Conservation (phyloP, 2,888 invertebrate genomes). For the Rutpela maculata region DNA sequence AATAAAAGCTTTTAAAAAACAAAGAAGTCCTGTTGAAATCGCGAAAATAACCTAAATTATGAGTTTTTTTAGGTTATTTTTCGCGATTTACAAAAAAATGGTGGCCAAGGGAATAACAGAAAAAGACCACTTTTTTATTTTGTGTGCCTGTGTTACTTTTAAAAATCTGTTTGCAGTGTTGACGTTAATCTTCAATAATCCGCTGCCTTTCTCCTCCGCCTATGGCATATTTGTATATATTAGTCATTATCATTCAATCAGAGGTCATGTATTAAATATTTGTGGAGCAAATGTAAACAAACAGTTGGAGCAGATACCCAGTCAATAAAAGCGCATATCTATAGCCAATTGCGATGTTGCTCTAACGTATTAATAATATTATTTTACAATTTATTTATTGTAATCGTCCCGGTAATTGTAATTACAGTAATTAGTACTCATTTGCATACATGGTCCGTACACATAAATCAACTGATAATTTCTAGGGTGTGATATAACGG, state of each 20-base stretch:
- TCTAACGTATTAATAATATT: background rate
- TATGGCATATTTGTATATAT: background rate
- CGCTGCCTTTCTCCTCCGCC: background rate
- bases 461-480: background rate
- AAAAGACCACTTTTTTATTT: too few relatives aligned
- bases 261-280: constrained; percentile 11
- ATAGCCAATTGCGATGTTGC: constrained; percentile 7
- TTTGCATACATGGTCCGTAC: background rate
- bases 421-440: background rate
- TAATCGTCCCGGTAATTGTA: background rate
- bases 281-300: constrained; percentile 8
- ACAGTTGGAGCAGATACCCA: background rate
- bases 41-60: too few relatives aligned
- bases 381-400: background rate
- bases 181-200: too few relatives aligned
- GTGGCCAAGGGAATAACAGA: too few relatives aligned
- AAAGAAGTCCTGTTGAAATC: too few relatives aligned
- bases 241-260: constrained; percentile 9
- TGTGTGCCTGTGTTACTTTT: too few relatives aligned
- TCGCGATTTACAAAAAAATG: too few relatives aligned
- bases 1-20: too few relatives aligned
- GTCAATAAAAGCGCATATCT: background rate
- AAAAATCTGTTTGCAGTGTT: too few relatives aligned
- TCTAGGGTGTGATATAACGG: background rate
- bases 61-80: too few relatives aligned